Evolutionary conservation across 2,113 vertebrate genomes (phyloP).

Genomic region (Oryzias celebensis): DNA sequence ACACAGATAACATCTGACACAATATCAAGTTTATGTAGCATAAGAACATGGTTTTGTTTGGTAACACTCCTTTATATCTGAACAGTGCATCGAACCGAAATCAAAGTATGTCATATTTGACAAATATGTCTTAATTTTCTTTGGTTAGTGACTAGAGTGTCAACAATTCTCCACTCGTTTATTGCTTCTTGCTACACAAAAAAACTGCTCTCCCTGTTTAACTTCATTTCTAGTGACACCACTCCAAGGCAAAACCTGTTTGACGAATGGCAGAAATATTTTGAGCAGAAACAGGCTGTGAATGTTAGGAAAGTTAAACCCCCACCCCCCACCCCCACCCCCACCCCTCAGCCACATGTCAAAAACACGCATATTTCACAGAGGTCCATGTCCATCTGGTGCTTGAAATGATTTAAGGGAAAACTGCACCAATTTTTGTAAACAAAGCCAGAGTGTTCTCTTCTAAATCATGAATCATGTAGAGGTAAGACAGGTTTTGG

Average conservation of each 20-base stretch:
- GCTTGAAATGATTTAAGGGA: neutral
- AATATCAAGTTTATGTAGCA: neutral
- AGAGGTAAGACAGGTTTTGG: conserved; percentile 11
- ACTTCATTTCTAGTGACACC: conserved; percentile 26
- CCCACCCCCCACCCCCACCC: too few species aligned
- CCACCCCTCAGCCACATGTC: neutral
- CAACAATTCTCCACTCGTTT: conserved; percentile 3
- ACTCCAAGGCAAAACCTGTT: neutral
- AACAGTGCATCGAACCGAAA: neutral
- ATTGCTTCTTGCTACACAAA: neutral
- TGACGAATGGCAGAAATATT: conserved; percentile 47
- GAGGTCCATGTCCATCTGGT: neutral
- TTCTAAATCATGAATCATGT: neutral
- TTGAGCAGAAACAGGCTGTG: conserved; percentile 1
- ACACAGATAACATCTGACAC: neutral
- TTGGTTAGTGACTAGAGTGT: too few species aligned
- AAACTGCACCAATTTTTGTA: neutral
- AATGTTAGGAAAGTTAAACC: neutral
- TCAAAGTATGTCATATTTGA: neutral
- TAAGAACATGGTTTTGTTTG: neutral
- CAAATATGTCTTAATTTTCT: too few species aligned
- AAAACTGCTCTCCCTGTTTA: conserved; percentile 56
- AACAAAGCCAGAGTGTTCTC: neutral
- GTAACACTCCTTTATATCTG: neutral
- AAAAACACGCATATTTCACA: conserved; percentile 16